These are phyloP conservation scores for Pogonocichla stellata DNA, from an alignment of 2,113 vertebrate genomes.

Conservation along the genomic window DNA sequence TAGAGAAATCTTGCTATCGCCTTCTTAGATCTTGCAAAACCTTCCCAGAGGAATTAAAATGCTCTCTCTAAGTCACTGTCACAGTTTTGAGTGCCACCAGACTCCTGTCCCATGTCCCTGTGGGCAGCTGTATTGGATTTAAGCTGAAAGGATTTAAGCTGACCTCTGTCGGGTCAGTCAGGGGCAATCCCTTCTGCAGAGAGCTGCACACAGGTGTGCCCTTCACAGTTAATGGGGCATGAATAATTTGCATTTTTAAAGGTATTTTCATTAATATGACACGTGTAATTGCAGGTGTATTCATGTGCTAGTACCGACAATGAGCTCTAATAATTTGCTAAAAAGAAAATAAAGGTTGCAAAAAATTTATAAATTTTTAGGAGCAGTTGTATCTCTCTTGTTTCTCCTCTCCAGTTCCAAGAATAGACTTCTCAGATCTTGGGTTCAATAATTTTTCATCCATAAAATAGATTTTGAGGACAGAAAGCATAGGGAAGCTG, in stretches of 20 bases:
- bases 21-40: neutral
- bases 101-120: accelerated
- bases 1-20: neutral
- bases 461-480: neutral
- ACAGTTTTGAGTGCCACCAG: neutral
- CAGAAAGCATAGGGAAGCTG: neutral
- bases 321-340: neutral
- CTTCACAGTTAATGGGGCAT: neutral
- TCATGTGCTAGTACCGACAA: neutral
- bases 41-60: neutral
- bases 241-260: neutral
- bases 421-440: neutral
- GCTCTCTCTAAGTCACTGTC: neutral
- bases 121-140: neutral
- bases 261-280: neutral
- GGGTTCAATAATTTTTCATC: neutral
- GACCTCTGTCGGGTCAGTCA: neutral
- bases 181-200: neutral
- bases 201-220: neutral
- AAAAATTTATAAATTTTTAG: neutral
- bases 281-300: accelerated
- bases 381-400: accelerated
- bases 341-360: neutral
- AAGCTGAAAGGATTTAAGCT: neutral
- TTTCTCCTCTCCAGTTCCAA: accelerated